Evolutionary conservation across 2,888 invertebrate species (phyloP).

Genomic region (Drosophila pegasa): DNA sequence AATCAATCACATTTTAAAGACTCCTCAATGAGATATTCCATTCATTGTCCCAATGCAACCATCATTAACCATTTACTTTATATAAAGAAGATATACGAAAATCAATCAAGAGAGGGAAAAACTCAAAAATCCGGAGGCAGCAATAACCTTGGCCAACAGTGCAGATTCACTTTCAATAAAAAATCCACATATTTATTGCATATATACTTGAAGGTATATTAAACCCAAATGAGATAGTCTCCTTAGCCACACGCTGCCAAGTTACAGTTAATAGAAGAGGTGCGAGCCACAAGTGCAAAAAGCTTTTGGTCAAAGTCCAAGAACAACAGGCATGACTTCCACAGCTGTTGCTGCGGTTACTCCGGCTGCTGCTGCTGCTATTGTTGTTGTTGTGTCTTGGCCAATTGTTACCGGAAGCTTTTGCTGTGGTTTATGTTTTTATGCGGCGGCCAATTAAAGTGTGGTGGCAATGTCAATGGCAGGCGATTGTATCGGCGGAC

Average conservation of each 20-base stretch:
- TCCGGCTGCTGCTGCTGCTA: constrained; percentile 5
- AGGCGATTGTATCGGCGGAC: constrained; percentile 43
- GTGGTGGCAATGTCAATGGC: constrained; percentile 52
- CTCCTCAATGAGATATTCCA: too few species aligned
- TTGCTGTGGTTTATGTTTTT: constrained; percentile 51
- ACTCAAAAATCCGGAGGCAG: too few species aligned
- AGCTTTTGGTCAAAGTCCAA: constrained; percentile 48
- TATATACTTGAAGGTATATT: neutral
- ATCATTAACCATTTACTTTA: too few species aligned
- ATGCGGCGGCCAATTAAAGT: constrained; percentile 51
- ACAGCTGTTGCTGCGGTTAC: constrained; percentile 45
- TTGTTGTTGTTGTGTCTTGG: constrained; percentile 12
- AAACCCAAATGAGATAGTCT: neutral
- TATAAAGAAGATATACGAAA: too few species aligned
- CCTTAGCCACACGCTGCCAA: neutral
- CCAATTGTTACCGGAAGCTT: constrained; percentile 53
- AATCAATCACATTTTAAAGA: too few species aligned
- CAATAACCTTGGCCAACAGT: too few species aligned
- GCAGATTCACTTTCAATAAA: neutral
- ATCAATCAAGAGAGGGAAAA: too few species aligned
- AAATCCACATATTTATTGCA: neutral
- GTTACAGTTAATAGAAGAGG: neutral
- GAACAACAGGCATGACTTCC: neutral
- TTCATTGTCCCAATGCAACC: too few species aligned
- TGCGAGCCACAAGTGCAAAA: constrained; percentile 6